Base-by-base conservation (phyloP, 1,140 invertebrate genomes). In the Planococcus citri region DNA sequence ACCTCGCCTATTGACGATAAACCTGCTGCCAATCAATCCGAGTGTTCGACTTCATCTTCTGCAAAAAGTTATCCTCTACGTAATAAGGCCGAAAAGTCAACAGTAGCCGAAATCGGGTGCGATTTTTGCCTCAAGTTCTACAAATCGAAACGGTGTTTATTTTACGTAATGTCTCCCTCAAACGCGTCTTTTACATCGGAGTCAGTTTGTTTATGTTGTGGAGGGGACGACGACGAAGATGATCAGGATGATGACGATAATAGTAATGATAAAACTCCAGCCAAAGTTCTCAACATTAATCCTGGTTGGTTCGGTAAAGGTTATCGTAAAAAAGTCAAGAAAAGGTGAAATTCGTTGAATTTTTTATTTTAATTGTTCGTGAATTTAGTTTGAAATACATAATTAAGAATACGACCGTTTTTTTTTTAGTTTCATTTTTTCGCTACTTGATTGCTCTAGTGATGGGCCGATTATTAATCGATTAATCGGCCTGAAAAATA, bases 291-390 rank as follows among this genome's bases (percentile, higher is more conserved):
- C 41, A 78, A 76, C 0, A 78, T 80, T 72, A 82, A 84, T 76
- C 83, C 84, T n/a, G 84, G 84, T 1, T 86, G 84, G 84, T 85
- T 84, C 76, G 84, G 84, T 0, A 85, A 85, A 77, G 84, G 84
- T 2, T 83, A 81, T 73, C 77, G 81, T 1, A 83, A 83, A 72
- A 80, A 78, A 64, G 78, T 81, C 70, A 80, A 80, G 24, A 81
- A 51, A 51, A 51, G 41, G 17, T 12, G 29, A 33, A n/a, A n/a
- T n/a, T n/a, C n/a, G n/a, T n/a, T n/a, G n/a, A n/a, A n/a, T n/a
- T n/a, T n/a, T n/a, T n/a, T n/a, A n/a, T n/a, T n/a, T n/a, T n/a
- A n/a, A n/a, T n/a, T n/a, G n/a, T n/a, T n/a, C n/a, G n/a, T n/a
- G n/a, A n/a, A n/a, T n/a, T n/a, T n/a, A n/a, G n/a, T n/a, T n/a